A percentile compares a stretch with the other conserved stretches of the same genome.
Evolutionary conservation across 2,113 vertebrate genomes (phyloP).

Genomic region (Fulica atra): DNA sequence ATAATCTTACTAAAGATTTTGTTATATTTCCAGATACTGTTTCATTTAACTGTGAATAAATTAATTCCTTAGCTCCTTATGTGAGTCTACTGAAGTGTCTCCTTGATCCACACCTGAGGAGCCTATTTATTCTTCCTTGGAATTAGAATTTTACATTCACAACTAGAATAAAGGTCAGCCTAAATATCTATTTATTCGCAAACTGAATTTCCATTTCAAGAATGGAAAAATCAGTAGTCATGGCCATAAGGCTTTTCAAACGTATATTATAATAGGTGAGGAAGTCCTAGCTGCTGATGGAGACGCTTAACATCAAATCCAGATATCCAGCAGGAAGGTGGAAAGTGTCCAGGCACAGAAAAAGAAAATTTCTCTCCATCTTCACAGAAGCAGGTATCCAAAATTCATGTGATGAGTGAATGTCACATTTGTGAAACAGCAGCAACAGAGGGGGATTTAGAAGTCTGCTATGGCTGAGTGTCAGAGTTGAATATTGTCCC

Average conservation of each 20-base stretch:
- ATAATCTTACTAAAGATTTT: not conserved
- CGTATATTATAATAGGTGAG: not conserved
- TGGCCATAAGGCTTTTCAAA: not conserved
- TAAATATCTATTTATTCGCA: not conserved
- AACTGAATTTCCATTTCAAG: not conserved
- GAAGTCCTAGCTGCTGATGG: not conserved
- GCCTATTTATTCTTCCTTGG: not conserved
- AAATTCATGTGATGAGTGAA: not conserved
- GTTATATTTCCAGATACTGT: not conserved
- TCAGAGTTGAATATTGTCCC: not conserved
- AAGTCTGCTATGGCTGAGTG: not conserved
- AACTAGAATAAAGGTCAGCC: not conserved
- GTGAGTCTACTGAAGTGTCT: not conserved
- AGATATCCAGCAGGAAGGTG: not conserved
- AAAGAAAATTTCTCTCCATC: not conserved
- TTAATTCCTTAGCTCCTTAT: not conserved
- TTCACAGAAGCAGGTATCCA: not conserved
- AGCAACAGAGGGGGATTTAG: not conserved
- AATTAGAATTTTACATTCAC: not conserved
- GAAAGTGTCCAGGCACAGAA: not conserved
- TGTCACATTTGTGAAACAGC: not conserved
- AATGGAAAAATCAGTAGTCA: not conserved
- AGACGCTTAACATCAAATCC: not conserved
- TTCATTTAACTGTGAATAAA: not conserved
- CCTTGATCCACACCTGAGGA: accelerated